Evolutionary conservation across 2,113 vertebrate genomes (phyloP), one percentile per base, ranked within the genome.

Genomic region (Dermatemys mawii): DNA sequence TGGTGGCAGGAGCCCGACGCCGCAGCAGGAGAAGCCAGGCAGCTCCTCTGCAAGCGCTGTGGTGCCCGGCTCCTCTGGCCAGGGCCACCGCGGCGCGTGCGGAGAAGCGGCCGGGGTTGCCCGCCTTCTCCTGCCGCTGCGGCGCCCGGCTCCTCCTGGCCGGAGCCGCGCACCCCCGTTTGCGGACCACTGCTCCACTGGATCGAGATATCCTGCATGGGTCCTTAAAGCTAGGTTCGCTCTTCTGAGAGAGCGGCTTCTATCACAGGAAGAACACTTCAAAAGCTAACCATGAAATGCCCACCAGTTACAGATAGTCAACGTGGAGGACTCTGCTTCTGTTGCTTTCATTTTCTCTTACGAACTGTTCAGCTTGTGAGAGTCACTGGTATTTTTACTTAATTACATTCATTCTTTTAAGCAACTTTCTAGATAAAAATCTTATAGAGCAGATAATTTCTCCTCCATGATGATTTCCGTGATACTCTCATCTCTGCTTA

Each of bases 331-430:
- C n/a, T 70, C 78, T 87, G 51, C 76, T 60, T 35, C 78, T 90
- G 60, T 67, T 90, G n/a, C 83, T 88, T 89, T 67, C 63, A 50
- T 83, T 92, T 53, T 53, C 51, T 76, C 76, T 90, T 89, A 44
- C 41, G 83, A 83, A 44, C 83, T 3, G 3, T 46, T 6, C 80
- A 85, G 6, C 11, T 86, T 48, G 11, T 89, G 51, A 38, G 29
- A 10, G 8, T 79, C 1, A 79, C 44, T 6, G 3, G 32, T 55
- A 81, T 70, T 86, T 92, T 79, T 54, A 21, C 35, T 87, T 38
- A 84, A 73, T 57, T 55, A 67, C 6, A 8, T 80, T 80, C 48
- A 44, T 92, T 88, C n/a, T 92, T 92, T 14, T 55, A 70, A 54
- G 27, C 27, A 16, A 57, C 84, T 92, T 81, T 49, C 46, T 83